A percentile compares a stretch with the other conserved stretches of the same genome.
These are phyloP conservation scores for Barbus barbus DNA, from an alignment of 2,113 vertebrate genomes.

Conservation along the genomic window DNA sequence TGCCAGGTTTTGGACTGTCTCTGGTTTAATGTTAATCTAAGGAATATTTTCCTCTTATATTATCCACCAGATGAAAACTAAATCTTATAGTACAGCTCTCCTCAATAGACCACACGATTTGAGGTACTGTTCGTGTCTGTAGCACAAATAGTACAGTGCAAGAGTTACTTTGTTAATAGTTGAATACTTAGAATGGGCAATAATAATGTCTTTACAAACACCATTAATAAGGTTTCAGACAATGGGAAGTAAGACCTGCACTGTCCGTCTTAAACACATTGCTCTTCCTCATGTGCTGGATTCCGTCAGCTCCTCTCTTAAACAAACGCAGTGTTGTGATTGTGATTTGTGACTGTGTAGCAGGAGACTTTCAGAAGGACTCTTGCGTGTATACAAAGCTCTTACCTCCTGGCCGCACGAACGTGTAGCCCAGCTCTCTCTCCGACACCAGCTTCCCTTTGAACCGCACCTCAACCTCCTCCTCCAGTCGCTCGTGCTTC, in stretches of 20 bases:
- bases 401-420: conserved; percentile 92
- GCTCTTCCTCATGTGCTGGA: background rate
- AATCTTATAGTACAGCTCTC: background rate
- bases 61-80: background rate
- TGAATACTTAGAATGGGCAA: background rate
- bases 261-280: background rate
- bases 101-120: background rate
- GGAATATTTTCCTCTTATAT: background rate
- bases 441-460: conserved; percentile 88
- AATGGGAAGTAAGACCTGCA: background rate
- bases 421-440: conserved; percentile 83
- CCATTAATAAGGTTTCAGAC: background rate
- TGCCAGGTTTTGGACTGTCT: background rate
- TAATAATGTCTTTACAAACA: background rate
- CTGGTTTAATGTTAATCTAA: background rate
- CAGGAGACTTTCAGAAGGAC: conserved; percentile 2
- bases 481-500: conserved; percentile 76
- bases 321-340: conserved; percentile 18
- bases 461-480: conserved; percentile 78
- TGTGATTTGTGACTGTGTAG: conserved; percentile 19
- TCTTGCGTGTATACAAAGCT: background rate
- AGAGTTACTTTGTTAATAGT: conserved; percentile 17
- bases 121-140: background rate
- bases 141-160: background rate
- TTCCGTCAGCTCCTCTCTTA: background rate